A percentile compares a stretch with the other conserved stretches of the same genome.
Evolutionary conservation across 2,113 vertebrate genomes (phyloP).

Genomic region (Eudyptes chrysolophus): DNA sequence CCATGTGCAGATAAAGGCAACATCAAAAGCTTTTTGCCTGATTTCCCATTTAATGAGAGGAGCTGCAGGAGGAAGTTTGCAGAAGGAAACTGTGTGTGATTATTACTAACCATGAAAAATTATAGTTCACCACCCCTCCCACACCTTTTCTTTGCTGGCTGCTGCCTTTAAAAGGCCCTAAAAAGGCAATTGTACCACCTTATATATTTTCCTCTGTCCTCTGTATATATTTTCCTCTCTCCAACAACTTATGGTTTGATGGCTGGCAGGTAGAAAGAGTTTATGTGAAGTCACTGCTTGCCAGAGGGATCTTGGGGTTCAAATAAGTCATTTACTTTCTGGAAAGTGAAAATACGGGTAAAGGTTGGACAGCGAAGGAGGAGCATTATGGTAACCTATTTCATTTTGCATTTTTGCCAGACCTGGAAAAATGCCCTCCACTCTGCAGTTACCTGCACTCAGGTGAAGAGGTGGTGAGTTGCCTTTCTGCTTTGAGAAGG

Average conservation of each 20-base stretch:
- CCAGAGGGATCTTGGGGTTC: background rate
- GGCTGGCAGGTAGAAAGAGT: background rate
- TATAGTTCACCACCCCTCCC: background rate
- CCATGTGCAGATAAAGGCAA: background rate
- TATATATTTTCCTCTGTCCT: background rate
- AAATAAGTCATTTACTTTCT: background rate
- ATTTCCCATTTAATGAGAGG: background rate
- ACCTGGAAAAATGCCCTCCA: background rate
- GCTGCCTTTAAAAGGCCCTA: background rate
- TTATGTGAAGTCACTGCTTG: background rate
- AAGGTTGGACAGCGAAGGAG: background rate
- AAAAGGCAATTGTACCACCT: background rate
- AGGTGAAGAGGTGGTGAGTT: background rate
- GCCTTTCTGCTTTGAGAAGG: background rate
- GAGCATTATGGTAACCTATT: background rate
- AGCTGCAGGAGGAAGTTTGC: background rate
- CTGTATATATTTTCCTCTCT: background rate
- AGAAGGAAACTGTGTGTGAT: background rate
- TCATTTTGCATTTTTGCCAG: background rate
- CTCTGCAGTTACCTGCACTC: background rate
- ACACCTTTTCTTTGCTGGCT: background rate
- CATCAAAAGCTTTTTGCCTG: background rate
- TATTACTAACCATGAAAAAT: background rate
- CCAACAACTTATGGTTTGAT: background rate
- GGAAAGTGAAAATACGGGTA: background rate